Percentiles rank a stretch among this genome's conserved stretches.
Conservation (phyloP, 35 echinoderm and acorn worm genomes). For the Heliocidaris tuberculata region DNA sequence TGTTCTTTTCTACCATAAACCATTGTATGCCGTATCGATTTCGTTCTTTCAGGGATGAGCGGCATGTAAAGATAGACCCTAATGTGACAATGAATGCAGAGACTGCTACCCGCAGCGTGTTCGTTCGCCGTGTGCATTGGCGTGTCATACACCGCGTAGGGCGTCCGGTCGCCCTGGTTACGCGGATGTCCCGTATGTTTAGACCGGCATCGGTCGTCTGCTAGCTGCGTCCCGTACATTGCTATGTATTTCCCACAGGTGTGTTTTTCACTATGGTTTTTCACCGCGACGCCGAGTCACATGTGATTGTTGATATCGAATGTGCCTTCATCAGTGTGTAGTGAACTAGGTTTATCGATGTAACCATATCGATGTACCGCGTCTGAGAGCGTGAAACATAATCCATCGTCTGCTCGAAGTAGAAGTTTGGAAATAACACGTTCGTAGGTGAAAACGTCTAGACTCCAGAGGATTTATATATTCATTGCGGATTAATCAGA, state of each 20-base stretch:
- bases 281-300: conserved; percentile 17
- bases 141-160: background rate
- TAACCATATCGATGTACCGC: conserved; percentile 17
- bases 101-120: background rate
- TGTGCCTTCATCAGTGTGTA: background rate
- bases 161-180: conserved; percentile 38
- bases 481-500: background rate
- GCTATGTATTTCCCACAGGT: background rate
- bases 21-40: background rate
- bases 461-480: background rate
- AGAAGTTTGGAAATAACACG: background rate
- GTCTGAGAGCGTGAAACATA: background rate
- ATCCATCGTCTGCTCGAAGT: background rate
- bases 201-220: background rate
- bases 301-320: conserved; percentile 19
- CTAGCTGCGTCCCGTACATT: background rate
- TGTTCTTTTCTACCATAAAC: background rate
- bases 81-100: background rate
- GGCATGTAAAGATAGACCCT: background rate
- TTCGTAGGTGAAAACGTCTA: background rate
- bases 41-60: background rate
- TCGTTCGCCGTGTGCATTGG: background rate
- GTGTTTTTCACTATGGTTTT: background rate
- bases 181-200: conserved; percentile 46
- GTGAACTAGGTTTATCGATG: background rate